Evolutionary conservation across 2,113 vertebrate genomes (phyloP).

Genomic region (Collichthys lucidus): DNA sequence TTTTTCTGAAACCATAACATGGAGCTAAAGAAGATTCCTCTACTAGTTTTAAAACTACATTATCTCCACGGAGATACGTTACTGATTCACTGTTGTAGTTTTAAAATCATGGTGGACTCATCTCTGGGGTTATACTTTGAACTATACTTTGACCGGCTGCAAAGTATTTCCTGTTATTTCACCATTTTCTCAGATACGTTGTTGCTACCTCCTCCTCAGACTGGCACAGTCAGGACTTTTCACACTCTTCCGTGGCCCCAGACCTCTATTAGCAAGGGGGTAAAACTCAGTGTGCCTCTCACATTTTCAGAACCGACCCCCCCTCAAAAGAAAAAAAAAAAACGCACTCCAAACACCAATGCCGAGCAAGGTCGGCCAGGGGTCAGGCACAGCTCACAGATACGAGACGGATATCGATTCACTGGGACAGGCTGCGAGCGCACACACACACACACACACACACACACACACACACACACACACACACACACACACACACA

Average conservation of each 20-base stretch:
- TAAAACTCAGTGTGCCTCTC: slow-evolving; percentile 70
- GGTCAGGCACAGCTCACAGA: slow-evolving; percentile 82
- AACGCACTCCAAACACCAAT: slow-evolving; percentile 59
- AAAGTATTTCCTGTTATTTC: slow-evolving; percentile 52
- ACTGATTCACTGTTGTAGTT: not conserved
- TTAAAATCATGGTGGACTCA: not conserved
- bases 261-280: slow-evolving; percentile 67
- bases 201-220: slow-evolving; percentile 23
- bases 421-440: slow-evolving; percentile 72
- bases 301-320: slow-evolving; percentile 63
- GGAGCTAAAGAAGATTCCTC: not conserved
- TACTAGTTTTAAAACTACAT: not conserved
- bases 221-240: slow-evolving; percentile 52
- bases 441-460: slow-evolving; percentile 20
- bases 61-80: not conserved
- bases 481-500: too few species aligned
- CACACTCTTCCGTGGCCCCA: slow-evolving; percentile 43
- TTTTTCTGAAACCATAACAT: slow-evolving; percentile 29
- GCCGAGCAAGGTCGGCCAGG: slow-evolving; percentile 76
- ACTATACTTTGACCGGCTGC: slow-evolving; percentile 29
- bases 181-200: not conserved
- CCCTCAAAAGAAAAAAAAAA: slow-evolving; percentile 57
- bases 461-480: too few species aligned
- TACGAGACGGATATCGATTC: slow-evolving; percentile 84
- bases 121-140: slow-evolving; percentile 17